Evolutionary conservation across 2,888 invertebrate species (phyloP).

Genomic region (Idaea dimidiata): DNA sequence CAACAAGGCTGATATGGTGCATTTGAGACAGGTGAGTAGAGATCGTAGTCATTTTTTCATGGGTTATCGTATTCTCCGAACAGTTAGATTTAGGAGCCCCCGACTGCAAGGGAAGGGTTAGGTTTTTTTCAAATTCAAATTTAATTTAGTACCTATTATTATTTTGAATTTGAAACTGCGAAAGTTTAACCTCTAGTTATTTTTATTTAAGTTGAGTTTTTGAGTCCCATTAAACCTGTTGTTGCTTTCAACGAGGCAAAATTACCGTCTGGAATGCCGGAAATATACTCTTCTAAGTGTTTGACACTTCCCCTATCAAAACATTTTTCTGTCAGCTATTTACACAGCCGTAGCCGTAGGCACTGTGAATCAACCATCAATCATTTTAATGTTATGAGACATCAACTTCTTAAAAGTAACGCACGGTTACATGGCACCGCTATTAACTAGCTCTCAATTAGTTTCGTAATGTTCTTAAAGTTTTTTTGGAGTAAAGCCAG

Average conservation of each 20-base stretch:
- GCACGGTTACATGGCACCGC: constrained; percentile 1
- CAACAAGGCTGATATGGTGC: constrained; percentile 95
- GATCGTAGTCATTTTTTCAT: too few relatives aligned
- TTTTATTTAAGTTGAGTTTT: too few relatives aligned
- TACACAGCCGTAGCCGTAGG: not conserved
- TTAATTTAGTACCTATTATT: too few relatives aligned
- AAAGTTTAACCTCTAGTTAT: too few relatives aligned
- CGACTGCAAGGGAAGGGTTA: too few relatives aligned
- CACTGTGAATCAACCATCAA: not conserved
- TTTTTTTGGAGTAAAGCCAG: constrained; percentile 17
- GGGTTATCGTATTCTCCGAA: too few relatives aligned
- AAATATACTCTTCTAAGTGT: not conserved
- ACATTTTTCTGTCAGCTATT: not conserved
- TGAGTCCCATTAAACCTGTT: too few relatives aligned
- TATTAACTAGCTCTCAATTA: constrained; percentile 10
- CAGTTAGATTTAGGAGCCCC: too few relatives aligned
- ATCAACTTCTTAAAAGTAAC: constrained; percentile 4
- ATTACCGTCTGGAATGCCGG: too few relatives aligned
- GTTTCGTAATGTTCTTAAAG: constrained; percentile 10
- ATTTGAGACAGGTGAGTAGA: constrained; percentile 84
- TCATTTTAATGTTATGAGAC: constrained; percentile 9
- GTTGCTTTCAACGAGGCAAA: too few relatives aligned
- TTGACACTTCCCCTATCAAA: not conserved
- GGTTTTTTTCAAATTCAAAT: too few relatives aligned
- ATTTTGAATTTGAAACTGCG: too few relatives aligned